Evolutionary conservation across 1,140 invertebrate species (phyloP).

Genomic region (Metaphire vulgaris): DNA sequence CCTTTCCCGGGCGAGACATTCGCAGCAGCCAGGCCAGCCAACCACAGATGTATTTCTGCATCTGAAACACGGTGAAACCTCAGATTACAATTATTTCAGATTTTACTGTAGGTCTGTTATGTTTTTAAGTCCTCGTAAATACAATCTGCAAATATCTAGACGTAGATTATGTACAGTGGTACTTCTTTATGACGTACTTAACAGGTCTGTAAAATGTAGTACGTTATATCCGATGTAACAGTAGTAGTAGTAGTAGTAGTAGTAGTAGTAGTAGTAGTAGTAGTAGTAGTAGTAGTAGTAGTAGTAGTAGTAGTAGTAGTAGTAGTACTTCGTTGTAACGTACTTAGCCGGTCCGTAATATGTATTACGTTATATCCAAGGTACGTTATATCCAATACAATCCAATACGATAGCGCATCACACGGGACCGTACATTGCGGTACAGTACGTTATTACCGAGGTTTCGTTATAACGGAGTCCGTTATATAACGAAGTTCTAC

Average conservation of each 20-base stretch:
- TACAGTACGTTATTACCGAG: too few species aligned
- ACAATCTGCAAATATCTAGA: background rate
- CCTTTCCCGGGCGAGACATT: conserved; percentile 82
- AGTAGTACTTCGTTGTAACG: too few species aligned
- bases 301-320: too few species aligned
- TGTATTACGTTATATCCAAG: too few species aligned
- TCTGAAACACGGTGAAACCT: conserved; percentile 38
- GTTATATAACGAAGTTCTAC: too few species aligned
- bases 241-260: background rate
- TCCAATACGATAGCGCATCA: too few species aligned
- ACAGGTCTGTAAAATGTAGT: too few species aligned
- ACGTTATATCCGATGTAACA: too few species aligned
- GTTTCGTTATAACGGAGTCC: too few species aligned
- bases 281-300: background rate
- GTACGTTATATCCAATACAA: too few species aligned
- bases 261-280: background rate
- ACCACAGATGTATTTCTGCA: conserved; percentile 82
- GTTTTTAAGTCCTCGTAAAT: background rate
- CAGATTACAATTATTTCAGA: background rate
- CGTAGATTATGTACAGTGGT: background rate
- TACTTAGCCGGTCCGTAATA: too few species aligned
- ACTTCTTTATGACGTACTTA: background rate
- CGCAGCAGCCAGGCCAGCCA: conserved; percentile 92
- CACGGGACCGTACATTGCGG: too few species aligned
- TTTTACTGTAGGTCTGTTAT: background rate